phyloP scores from a whole-genome alignment of 2,888 invertebrate genomes.

The Xylophagus ater region DNA sequence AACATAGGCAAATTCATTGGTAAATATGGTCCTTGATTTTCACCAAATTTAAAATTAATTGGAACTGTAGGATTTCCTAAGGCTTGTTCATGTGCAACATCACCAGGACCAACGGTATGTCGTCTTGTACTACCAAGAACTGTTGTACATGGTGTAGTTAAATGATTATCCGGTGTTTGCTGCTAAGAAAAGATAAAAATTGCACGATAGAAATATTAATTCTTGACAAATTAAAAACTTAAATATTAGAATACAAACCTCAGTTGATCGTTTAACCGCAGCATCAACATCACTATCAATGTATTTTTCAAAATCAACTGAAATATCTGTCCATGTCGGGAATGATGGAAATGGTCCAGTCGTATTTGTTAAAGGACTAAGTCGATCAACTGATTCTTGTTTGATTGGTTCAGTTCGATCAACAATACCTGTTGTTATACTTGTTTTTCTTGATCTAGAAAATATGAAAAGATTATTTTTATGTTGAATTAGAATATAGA shows the following conservation, averaged over 20 bases:
- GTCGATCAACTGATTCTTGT: constrained; percentile 35
- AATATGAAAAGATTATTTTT: neutral
- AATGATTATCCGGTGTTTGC: constrained; percentile 24
- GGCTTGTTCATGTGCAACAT: constrained; percentile 75
- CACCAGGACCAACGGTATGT: constrained; percentile 90
- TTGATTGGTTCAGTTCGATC: constrained; percentile 41
- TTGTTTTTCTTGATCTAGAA: constrained; percentile 48
- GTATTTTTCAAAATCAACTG: constrained; percentile 36
- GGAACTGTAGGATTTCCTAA: constrained; percentile 40
- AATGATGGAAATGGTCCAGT: constrained; percentile 24
- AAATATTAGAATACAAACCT: constrained; percentile 2
- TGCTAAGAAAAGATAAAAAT: constrained; percentile 8
- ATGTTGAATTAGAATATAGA: neutral
- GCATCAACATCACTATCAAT: constrained; percentile 28
- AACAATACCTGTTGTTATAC: constrained; percentile 51
- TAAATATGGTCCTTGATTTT: constrained; percentile 49
- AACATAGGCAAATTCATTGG: constrained; percentile 74
- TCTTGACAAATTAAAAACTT: neutral
- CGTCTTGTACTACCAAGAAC: constrained; percentile 52
- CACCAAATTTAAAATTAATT: constrained; percentile 34
- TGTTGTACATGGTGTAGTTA: constrained; percentile 22
- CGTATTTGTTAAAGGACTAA: constrained; percentile 36
- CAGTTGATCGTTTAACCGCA: neutral
- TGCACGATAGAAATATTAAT: neutral
- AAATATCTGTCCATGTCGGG: constrained; percentile 32